Percentiles rank a stretch among this genome's conserved stretches.
Conservation (phyloP, 2,113 vertebrate species). For the Pavo muticus region DNA sequence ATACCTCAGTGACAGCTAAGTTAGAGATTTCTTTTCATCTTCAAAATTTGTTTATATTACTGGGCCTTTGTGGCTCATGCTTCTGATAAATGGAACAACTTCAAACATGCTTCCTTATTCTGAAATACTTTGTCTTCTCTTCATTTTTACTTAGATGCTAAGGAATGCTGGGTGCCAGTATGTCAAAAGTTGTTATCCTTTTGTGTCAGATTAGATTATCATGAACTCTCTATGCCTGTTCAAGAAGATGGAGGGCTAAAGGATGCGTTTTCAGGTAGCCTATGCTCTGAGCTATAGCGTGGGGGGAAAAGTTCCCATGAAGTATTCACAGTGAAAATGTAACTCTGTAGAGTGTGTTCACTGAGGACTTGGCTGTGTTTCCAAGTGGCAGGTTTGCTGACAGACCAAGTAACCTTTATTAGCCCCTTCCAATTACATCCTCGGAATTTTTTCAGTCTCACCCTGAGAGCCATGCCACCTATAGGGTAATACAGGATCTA, state of each 20-base stretch:
- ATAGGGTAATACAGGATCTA: fast-evolving
- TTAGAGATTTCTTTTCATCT: neutral
- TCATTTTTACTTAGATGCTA: neutral
- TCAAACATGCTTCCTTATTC: neutral
- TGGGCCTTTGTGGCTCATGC: neutral
- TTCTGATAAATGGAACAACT: neutral
- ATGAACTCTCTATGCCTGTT: neutral
- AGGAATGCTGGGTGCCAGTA: neutral
- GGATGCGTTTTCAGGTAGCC: neutral
- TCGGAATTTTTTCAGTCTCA: neutral
- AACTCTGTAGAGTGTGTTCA: fast-evolving
- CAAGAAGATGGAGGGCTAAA: neutral
- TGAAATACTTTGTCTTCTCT: neutral
- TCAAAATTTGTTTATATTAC: neutral
- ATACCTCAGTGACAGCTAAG: neutral
- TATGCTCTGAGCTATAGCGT: fast-evolving
- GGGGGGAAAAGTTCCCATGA: neutral
- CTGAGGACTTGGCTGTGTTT: neutral
- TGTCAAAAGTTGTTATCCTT: neutral
- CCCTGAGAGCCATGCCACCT: neutral
- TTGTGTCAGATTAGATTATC: neutral
- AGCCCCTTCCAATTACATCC: neutral
- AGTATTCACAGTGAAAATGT: neutral
- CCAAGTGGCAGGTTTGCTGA: neutral
- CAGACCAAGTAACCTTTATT: neutral